A percentile compares a stretch with the other conserved stretches of the same genome.
Conservation (phyloP, 2,797 vertebrate species). For the Malurus splendens region DNA sequence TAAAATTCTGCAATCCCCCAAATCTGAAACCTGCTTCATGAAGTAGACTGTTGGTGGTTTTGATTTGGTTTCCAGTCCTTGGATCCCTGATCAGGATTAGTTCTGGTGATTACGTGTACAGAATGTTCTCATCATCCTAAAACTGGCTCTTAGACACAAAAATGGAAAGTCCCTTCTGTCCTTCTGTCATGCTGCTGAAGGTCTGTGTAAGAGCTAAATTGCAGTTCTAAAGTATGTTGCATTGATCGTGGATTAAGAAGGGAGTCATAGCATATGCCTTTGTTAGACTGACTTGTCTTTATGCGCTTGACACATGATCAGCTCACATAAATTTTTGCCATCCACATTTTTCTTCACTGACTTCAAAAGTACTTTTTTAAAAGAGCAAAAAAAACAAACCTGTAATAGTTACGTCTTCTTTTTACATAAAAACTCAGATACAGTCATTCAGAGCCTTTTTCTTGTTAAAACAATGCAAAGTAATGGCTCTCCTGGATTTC, state of each 20-base stretch:
- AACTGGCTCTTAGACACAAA: background rate
- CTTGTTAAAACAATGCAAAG: background rate
- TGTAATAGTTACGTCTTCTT: background rate
- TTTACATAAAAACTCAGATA: background rate
- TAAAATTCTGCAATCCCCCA: background rate
- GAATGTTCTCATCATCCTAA: background rate
- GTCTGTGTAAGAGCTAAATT: background rate
- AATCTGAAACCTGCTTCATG: background rate
- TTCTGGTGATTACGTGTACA: background rate
- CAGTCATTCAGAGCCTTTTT: background rate
- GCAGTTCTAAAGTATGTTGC: background rate
- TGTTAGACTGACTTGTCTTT: background rate
- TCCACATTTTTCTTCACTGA: background rate
- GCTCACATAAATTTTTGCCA: background rate
- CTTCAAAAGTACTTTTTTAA: background rate
- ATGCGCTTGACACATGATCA: background rate
- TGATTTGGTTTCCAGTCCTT: background rate
- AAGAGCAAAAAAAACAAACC: accelerated
- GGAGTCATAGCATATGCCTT: background rate
- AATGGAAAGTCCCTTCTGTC: background rate
- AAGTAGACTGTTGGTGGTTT: background rate
- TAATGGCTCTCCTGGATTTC: background rate
- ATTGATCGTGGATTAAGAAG: background rate
- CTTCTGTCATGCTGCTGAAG: background rate
- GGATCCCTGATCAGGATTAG: background rate